Conservation (phyloP, 2,888 invertebrate species). For the Protonemura montana region DNA sequence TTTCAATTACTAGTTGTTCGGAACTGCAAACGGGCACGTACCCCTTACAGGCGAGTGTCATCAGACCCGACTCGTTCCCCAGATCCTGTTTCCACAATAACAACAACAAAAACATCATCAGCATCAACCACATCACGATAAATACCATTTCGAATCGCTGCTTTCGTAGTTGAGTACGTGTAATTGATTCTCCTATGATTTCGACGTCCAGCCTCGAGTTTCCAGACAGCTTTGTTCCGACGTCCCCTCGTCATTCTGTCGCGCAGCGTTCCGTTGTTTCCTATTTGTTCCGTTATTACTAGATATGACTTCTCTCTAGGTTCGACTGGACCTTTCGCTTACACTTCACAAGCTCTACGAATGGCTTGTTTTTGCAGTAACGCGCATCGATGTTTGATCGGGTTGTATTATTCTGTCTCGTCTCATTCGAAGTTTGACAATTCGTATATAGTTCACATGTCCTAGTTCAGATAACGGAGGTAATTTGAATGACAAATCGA, state of each 20-base stretch:
- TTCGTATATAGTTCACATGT: not conserved
- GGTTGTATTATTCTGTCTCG: not conserved
- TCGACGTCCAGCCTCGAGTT: too few species aligned
- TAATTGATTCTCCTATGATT: not conserved
- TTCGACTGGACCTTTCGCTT: not conserved
- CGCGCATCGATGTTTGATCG: not conserved
- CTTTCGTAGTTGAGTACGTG: not conserved
- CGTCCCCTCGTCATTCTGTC: not conserved
- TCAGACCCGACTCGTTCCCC: not conserved
- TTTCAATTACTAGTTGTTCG: not conserved
- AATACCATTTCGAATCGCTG: not conserved
- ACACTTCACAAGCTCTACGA: not conserved
- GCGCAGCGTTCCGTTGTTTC: not conserved
- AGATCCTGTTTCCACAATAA: too few species aligned
- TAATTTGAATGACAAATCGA: constrained; percentile 29
- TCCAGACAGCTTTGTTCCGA: not conserved
- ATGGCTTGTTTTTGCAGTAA: not conserved
- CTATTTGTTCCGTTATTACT: not conserved
- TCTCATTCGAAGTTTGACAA: not conserved
- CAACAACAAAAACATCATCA: not conserved
- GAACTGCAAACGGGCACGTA: not conserved
- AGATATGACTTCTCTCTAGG: not conserved
- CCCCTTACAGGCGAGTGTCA: not conserved
- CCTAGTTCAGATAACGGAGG: constrained; percentile 13
- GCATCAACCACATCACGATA: not conserved